Base-by-base conservation (phyloP, 2,888 invertebrate genomes). In the Drosophila atroscutellata region DNA sequence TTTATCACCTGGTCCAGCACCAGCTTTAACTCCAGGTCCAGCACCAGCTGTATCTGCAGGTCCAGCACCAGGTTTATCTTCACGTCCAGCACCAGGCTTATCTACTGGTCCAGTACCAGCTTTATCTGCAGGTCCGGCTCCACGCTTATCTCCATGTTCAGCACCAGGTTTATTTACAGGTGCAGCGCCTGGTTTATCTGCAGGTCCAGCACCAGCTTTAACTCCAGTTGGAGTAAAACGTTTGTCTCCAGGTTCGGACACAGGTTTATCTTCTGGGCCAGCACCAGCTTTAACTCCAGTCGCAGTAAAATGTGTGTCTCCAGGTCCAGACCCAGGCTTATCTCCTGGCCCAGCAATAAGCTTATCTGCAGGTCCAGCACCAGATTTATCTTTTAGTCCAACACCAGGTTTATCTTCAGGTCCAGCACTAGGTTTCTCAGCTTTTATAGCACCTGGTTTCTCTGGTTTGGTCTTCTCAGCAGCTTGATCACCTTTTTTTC, bases 371-470 rank as follows among this genome's bases (percentile, higher is more conserved):
- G 54, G 7, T 3, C 15, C 24, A 15, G 26, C 51, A 20, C 9
- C 39, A 28, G 51, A 11, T 18, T 51, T 24, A 18, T 54, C 54
- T 50, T 20, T 49, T 11, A 65, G 7, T 11, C 26, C n/a, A 9
- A 36, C 55, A 39, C 42, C 57, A 26, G 56, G 39, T 52, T 58
- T n/a, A 28, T 37, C 56, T 9, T 28, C 47, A 8, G 47, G 26
- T 3, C 15, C 28, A 7, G 28, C 52, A 42, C 20, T 11, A 20
- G 72, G 51, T 32, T 50, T 42, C 6, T 13, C 49, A 6, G 24
- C 49, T 24, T 34, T 18, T 28, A 37, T 42, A 5, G 11, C 60
- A 8, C 37, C 45, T 20, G 47, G 20, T 15, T 47, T 26, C 8
- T 59, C 51, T 11, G 26, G 8, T 15, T 24, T 60, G 6, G 51